Percentiles rank a stretch among this genome's conserved stretches.
phyloP scores from a whole-genome alignment of 2,888 invertebrate genomes.

The Acrobasis repandana region DNA sequence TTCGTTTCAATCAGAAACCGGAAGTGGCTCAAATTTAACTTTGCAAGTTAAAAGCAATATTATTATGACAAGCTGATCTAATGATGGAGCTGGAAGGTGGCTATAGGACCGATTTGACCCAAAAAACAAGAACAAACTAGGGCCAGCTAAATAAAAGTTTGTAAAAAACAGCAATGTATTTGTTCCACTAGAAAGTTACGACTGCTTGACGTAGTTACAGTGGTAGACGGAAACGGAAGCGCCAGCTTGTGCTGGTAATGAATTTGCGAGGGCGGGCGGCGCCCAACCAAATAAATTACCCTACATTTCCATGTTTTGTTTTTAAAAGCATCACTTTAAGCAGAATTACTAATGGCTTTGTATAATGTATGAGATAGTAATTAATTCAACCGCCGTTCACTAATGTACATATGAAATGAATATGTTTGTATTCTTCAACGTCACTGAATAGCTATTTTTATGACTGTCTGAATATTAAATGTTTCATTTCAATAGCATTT shows the following conservation, averaged over 20 bases:
- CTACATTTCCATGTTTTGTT: conserved; percentile 67
- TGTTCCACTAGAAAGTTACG: background rate
- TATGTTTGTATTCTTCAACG: conserved; percentile 9
- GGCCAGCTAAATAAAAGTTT: too few species aligned
- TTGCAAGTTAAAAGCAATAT: too few species aligned
- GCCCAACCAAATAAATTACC: conserved; percentile 72
- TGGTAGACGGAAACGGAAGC: conserved; percentile 73
- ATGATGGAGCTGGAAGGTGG: too few species aligned
- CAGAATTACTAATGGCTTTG: conserved; percentile 50
- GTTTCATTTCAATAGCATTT: conserved; percentile 3
- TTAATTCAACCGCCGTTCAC: conserved; percentile 4
- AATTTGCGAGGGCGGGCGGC: conserved; percentile 77
- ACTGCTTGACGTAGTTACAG: conserved; percentile 23
- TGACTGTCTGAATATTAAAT: conserved; percentile 4
- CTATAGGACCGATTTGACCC: too few species aligned
- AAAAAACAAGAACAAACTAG: too few species aligned
- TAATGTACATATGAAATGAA: conserved; percentile 15
- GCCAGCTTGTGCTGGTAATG: conserved; percentile 75
- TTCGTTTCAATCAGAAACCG: too few species aligned
- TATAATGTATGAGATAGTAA: conserved; percentile 31
- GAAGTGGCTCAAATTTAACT: too few species aligned
- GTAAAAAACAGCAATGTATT: conserved; percentile 45
- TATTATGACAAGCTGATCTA: too few species aligned
- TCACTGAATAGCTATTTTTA: conserved; percentile 5
- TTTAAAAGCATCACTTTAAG: conserved; percentile 64